phyloP scores from a whole-genome alignment of 2,888 invertebrate genomes.

The Clunio marinus region DNA sequence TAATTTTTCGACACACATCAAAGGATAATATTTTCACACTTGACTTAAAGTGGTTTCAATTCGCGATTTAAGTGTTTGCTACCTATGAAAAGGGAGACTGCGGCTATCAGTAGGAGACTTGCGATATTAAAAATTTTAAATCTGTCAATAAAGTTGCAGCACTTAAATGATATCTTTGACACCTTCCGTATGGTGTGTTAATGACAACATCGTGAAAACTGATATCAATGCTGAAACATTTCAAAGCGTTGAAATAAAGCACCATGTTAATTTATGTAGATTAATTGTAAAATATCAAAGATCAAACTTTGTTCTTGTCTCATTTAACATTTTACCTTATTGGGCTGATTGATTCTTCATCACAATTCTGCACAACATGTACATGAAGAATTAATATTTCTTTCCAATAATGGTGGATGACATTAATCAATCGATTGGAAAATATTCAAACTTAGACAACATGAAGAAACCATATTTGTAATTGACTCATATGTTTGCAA shows the following conservation, averaged over 20 bases:
- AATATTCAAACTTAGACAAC: neutral
- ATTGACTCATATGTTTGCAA: neutral
- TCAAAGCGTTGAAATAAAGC: constrained; percentile 28
- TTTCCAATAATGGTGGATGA: neutral
- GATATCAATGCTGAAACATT: neutral
- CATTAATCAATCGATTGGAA: neutral
- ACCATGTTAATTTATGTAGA: constrained; percentile 29
- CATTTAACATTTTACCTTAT: neutral
- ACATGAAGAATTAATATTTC: too few relatives aligned
- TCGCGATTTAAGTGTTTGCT: neutral
- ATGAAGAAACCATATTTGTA: neutral
- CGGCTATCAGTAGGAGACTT: neutral
- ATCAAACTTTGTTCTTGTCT: neutral
- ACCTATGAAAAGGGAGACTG: too few relatives aligned
- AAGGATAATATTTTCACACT: constrained; percentile 29
- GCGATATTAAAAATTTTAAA: neutral
- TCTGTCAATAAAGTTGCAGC: neutral
- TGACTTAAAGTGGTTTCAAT: constrained; percentile 16
- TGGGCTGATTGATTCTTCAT: neutral
- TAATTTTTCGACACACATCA: neutral
- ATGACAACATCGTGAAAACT: constrained; percentile 1
- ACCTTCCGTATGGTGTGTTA: neutral
- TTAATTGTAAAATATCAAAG: constrained; percentile 33
- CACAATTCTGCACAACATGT: neutral
- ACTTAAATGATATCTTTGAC: neutral